These are phyloP conservation scores for Lithodes maja DNA, from an alignment of 2,888 invertebrate species.

Conservation along the genomic window DNA sequence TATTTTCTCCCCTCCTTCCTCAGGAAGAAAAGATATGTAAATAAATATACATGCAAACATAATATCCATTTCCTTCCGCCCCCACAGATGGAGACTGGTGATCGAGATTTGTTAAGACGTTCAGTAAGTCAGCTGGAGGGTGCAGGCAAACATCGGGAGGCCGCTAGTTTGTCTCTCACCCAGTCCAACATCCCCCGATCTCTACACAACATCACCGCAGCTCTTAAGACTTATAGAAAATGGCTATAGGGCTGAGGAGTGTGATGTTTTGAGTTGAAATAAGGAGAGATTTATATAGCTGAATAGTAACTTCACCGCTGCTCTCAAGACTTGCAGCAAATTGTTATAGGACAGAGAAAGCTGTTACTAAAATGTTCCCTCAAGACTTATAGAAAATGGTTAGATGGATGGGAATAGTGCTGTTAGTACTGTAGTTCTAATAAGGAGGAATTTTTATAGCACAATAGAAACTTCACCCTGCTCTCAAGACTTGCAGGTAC, in stretches of 20 bases:
- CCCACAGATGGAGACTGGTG: constrained; percentile 40
- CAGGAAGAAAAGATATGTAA: neutral
- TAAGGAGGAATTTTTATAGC: too few species aligned
- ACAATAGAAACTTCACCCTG: too few species aligned
- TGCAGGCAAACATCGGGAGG: constrained; percentile 42
- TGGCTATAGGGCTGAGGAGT: constrained; percentile 35
- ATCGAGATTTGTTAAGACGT: constrained; percentile 4
- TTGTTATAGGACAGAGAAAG: too few species aligned
- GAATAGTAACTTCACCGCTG: neutral
- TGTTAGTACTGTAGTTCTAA: neutral
- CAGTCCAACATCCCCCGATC: constrained; percentile 35
- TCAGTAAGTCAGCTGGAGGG: constrained; percentile 45
- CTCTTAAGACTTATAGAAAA: constrained; percentile 50
- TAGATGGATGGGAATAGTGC: neutral
- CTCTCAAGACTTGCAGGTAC: too few species aligned
- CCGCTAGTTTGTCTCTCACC: constrained; percentile 46
- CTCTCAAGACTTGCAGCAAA: too few species aligned
- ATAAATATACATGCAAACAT: neutral
- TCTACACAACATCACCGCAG: constrained; percentile 28
- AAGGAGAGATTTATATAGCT: neutral
- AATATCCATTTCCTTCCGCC: neutral
- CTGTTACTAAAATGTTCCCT: too few species aligned
- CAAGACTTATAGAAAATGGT: neutral
- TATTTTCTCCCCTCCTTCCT: neutral
- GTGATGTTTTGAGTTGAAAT: neutral